Percentiles rank a stretch among this genome's conserved stretches.
phyloP scores from a whole-genome alignment of 2,113 vertebrate species.

The Pao palembangensis region DNA sequence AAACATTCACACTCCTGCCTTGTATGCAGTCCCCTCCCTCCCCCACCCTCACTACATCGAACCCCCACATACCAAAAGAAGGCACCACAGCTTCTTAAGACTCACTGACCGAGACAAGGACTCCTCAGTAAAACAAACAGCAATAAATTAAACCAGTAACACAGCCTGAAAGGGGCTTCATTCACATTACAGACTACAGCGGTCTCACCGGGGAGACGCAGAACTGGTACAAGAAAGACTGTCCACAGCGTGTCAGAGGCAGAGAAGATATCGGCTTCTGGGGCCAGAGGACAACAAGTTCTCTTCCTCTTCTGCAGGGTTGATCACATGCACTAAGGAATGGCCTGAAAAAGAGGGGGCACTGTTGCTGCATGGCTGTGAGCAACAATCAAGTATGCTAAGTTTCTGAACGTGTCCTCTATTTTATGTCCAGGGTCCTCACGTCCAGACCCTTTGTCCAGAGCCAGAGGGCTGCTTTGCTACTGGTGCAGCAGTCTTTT shows the following conservation, averaged over 20 bases:
- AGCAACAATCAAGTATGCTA: constrained; percentile 37
- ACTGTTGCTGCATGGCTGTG: constrained; percentile 59
- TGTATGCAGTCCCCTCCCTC: constrained; percentile 26
- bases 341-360: constrained; percentile 47
- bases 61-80: constrained; percentile 77
- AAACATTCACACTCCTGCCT: constrained; percentile 72
- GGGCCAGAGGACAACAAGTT: constrained; percentile 47
- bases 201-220: constrained; percentile 52
- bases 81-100: constrained; percentile 82
- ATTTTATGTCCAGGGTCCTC: constrained; percentile 28
- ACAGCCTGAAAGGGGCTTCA: constrained; percentile 47
- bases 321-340: constrained; percentile 49
- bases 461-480: constrained; percentile 59
- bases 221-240: constrained; percentile 48
- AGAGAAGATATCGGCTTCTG: constrained; percentile 35
- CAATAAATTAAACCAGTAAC: constrained; percentile 63
- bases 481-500: constrained; percentile 50
- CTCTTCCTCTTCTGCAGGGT: constrained; percentile 22
- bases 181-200: constrained; percentile 65
- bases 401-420: constrained; percentile 54
- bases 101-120: constrained; percentile 56
- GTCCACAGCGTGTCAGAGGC: constrained; percentile 43
- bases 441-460: constrained; percentile 30
- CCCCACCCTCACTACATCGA: constrained; percentile 46
- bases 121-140: constrained; percentile 53